Base-by-base conservation (phyloP, 2,113 vertebrate species). In the Poeciliopsis prolifica region DNA sequence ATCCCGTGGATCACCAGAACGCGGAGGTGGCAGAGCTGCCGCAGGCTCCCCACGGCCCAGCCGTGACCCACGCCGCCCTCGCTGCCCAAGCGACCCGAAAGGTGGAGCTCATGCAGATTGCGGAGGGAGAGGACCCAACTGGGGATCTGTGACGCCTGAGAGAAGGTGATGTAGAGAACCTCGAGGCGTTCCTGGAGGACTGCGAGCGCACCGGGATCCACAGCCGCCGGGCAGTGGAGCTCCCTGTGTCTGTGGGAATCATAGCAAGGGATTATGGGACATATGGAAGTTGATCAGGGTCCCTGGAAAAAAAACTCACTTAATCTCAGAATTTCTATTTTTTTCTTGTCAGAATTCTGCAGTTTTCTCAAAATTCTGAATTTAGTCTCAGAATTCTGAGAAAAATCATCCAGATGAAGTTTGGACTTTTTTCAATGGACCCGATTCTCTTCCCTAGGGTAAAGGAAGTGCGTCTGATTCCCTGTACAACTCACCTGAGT, bases 81-180 rank as follows among this genome's bases (percentile, higher is more conserved):
- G 6, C 77, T 84, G 65, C 89, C 81, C 40, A 95, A 80, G 24
- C 87, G 85, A 2, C 95, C 95, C 0, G 75, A 90, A 19, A 95
- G 90, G 82, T 94, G 92, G 22, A 96, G 93, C 74, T 95, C 91
- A 14, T 86, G 90, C 15, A 96, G 82, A 72, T 87, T 82, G 12
- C 88, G 90, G 3, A 96, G 92, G 6, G 90, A 92, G 70, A 93
- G 86, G 15, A 94, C 83, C 95, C 95, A 95, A 67, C 48, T 67
- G 3, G 95, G 95, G 72, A 95, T 88, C 81, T 94, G 89, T 5
- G 91, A 83, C 0, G 90, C 81, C 12, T 94, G 93, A 64, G 90
- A 87, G 71, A 96, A 95, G 73, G 92, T 92, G 62, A 95, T 87
- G 61, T 95, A 91, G 24, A 95, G 89, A 29, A 88, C 73, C 74